Base-by-base conservation (phyloP, 2,888 invertebrate species). In the Tenthredo livida region DNA sequence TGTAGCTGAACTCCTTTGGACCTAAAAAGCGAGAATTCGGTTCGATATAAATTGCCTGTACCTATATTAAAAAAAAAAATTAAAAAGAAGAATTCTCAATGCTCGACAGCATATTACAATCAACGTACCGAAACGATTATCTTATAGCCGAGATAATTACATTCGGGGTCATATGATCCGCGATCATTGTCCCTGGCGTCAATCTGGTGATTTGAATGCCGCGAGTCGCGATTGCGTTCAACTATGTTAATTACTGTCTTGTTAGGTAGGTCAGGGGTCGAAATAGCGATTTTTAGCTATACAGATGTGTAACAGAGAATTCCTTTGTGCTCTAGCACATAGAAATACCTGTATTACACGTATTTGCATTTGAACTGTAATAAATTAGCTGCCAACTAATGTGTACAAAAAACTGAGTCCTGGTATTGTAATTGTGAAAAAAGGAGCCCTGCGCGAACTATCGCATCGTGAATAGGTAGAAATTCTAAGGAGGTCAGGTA, bases 1-100 rank as follows among this genome's bases (percentile, higher is more conserved):
- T 95, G 94, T 96, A 97, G 94, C 96, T 97, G 95, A 98, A 98
- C 93, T 98, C 97, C 94, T 98, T 98, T 91, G 98, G 98, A 93
- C 97, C 97, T 97, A 94, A 12, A 94, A 80, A 33, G 1, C 61
- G 37, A 54, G 5, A 33, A 10, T 33, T 50, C 15, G n/a, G 2
- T 12, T 47, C 17, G 33, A 15, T 47, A 25, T 47, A 15, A 43
- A 78, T 33, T 33, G 17, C n/a, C 25, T 25, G 3, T 1, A 2
- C 1, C 1, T 1, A 29, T 29, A 2, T 29, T 2, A 2, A 29
- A 29, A 29, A 29, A 29, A 29, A 29, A 29, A 29, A 21, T 17
- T n/a, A 29, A 77, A 33, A 73, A 40, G 12, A 40, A 40, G 10
- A 21, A 50, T 50, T 50, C n/a, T n/a, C 1, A 43, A 50, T 2